phyloP scores from a whole-genome alignment of 37 sponge, comb jelly and placozoan species.

The Aplysina aerophoba region DNA sequence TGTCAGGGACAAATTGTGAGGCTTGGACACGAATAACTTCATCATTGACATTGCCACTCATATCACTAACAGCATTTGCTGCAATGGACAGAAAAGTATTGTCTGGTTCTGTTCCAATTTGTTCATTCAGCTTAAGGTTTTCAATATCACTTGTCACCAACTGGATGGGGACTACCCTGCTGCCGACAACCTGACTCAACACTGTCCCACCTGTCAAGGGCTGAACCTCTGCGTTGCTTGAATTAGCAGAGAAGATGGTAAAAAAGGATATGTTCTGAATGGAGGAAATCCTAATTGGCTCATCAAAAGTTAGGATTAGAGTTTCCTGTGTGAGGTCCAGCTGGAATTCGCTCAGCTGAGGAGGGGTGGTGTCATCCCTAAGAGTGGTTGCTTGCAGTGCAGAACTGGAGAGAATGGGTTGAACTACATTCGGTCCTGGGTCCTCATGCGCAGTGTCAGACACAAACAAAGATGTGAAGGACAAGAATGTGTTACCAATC shows the following conservation, averaged over 20 bases:
- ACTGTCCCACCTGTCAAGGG: constrained; percentile 64
- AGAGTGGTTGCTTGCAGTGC: constrained; percentile 46
- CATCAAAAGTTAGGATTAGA: constrained; percentile 80
- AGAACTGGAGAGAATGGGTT: constrained; percentile 26
- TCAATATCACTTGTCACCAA: constrained; percentile 60
- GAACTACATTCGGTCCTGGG: constrained; percentile 27
- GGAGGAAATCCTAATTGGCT: constrained; percentile 76
- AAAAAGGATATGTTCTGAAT: constrained; percentile 66
- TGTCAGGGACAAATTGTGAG: constrained; percentile 60
- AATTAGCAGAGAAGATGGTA: constrained; percentile 52
- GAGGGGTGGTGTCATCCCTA: constrained; percentile 61
- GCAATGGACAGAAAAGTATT: constrained; percentile 74
- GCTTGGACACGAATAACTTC: constrained; percentile 44
- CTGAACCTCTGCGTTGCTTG: not conserved
- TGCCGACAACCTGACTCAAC: constrained; percentile 61
- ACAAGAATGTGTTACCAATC: constrained; percentile 52
- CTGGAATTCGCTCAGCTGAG: constrained; percentile 64
- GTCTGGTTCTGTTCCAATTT: constrained; percentile 49
- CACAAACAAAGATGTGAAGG: constrained; percentile 55
- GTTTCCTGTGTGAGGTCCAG: constrained; percentile 69
- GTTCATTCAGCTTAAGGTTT: constrained; percentile 54
- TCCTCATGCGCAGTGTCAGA: constrained; percentile 72
- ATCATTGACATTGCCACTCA: constrained; percentile 49
- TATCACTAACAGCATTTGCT: constrained; percentile 66
- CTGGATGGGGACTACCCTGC: constrained; percentile 49